A percentile compares a stretch with the other conserved stretches of the same genome.
Evolutionary conservation across 2,888 invertebrate genomes (phyloP).

Genomic region (Lasioglossum vierecki): DNA sequence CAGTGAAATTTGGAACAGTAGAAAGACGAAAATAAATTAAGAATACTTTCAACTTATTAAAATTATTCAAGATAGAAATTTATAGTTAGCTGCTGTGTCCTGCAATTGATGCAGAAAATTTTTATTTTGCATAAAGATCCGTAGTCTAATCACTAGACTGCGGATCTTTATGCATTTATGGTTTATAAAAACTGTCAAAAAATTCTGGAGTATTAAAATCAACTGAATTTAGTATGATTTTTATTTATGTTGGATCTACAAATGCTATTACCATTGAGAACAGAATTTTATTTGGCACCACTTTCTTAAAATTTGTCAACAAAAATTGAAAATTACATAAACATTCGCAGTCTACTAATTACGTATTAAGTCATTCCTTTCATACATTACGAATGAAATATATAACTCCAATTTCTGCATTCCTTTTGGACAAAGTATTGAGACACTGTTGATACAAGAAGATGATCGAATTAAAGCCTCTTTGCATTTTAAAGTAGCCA

Average conservation of each 20-base stretch:
- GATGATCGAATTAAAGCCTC: not conserved
- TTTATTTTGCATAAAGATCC: not conserved
- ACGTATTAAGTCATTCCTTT: not conserved
- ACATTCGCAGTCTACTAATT: not conserved
- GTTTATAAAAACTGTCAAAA: no score
- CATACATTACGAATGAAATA: not conserved
- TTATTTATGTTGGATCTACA: no score
- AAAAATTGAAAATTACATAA: not conserved
- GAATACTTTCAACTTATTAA: slow-evolving; percentile 4
- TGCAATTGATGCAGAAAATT: not conserved
- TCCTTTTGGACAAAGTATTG: not conserved
- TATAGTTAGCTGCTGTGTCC: not conserved
- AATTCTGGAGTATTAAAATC: no score
- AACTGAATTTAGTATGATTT: no score
- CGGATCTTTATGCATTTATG: no score
- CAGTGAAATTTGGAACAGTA: not conserved
- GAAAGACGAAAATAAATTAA: not conserved
- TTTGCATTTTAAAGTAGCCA: not conserved
- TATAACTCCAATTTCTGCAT: not conserved
- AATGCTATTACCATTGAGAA: no score
- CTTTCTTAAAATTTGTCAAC: no score
- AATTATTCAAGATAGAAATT: not conserved
- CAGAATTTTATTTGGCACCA: no score
- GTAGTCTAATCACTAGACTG: not conserved
- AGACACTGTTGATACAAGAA: not conserved